Base-by-base conservation (phyloP, 2,113 vertebrate genomes). In the Castor canadensis region DNA sequence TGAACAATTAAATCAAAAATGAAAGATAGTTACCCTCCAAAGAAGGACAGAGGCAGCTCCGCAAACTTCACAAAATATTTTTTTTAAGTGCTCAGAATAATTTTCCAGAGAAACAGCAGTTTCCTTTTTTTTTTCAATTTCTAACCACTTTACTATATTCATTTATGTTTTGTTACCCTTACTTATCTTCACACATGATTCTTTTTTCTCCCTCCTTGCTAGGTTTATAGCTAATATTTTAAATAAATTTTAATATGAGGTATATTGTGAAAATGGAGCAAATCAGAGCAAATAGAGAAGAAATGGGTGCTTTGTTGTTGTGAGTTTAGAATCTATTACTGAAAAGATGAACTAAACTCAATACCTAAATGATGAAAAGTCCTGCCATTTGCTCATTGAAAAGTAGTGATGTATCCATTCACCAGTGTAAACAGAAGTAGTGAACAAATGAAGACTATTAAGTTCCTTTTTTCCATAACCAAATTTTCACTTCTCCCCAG, bases 1-100 rank as follows among this genome's bases (percentile, higher is more conserved):
- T 9, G 62, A 98, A 98, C 97, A 98, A 98, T 98, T 98, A 99
- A 99, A 98, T 98, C 94, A 98, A 97, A 98, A 98, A 95, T 96
- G 97, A 98, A 98, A 98, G 95, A 96, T 95, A 97, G 96, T 89
- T 98, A 97, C 87, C 95, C 93, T 98, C 93, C 80, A 97, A 98
- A 97, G 97, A 98, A 98, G 97, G 94, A 93, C 87, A 97, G 97
- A 98, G 49, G 73, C 97, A 97, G 66, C 52, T 96, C 45, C 95
- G 22, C 26, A 92, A 96, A 96, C 75, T 98, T 98, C 94, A 97
- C 49, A 97, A 47, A 38, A 94, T 38, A 92, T 96, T 94, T 96
- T 96, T 87, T 49, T 16, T 84, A 92, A 85, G 47, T 84, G 80
- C 19, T 76, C 52, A 87, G 10, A 76, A 35, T 82, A 52, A 76